Base-by-base conservation (phyloP, 2,113 vertebrate species). In the Cathartes aura region DNA sequence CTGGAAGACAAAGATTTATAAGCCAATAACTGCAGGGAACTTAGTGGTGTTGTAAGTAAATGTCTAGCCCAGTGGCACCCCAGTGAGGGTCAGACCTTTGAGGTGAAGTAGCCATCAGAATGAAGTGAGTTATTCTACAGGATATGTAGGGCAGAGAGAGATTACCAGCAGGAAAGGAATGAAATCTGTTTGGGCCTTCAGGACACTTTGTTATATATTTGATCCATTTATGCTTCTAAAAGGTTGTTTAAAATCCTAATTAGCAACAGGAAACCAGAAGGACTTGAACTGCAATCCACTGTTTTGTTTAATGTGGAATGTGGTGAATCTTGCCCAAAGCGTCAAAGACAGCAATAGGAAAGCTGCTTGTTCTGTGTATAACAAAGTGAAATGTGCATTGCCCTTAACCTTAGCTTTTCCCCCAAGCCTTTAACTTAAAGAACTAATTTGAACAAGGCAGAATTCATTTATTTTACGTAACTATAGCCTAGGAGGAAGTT, bases 221-320 rank as follows among this genome's bases (percentile, higher is more conserved):
- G 86, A 95, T 96, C 55, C 43, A 91, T 97, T 97, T 96, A 74
- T 81, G 48, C 56, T 89, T 95, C 67, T 93, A 96, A 96, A 96
- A 86, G 89, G 56, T 93, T 92, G 70, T 93, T 96, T 92, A 94
- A 95, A 97, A 86, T 43, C 45, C 58, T 96, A 95, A 96, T 97
- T 97, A 97, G 55, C 67, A 91, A 84, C 26, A 71, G 60, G 79
- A 94, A 97, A 82, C 50, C 67, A 95, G 76, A 90, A 94, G 72
- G 45, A 91, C 83, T 89, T 91, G 71, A 97, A 95, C 60, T 74
- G 42, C 36, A 92, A 95, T 96, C 81, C 71, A 76, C 92, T 97
- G 93, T 96, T 97, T 90, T 96, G 82, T 96, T 97, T 96, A 94
- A 97, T 87, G 64, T 76, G 60, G 60, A 93, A 67, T 59, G 60